These are phyloP conservation scores for Coleophora deauratella DNA, from an alignment of 2,888 invertebrate species.

Conservation along the genomic window DNA sequence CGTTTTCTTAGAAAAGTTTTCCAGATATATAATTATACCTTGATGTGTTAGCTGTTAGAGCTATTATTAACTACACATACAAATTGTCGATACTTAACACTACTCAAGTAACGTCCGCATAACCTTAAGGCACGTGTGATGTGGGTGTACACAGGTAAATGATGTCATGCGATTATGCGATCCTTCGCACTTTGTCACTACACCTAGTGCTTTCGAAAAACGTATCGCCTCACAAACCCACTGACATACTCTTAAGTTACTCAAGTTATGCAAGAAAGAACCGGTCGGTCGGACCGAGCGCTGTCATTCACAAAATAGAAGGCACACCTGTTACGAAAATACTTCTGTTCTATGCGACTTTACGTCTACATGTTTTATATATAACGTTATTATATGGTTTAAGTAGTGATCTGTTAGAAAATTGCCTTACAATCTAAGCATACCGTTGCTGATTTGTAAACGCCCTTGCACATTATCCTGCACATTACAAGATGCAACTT, in stretches of 20 bases:
- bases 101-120: background rate
- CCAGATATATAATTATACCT: too few species aligned
- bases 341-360: conserved; percentile 10
- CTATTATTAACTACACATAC: too few species aligned
- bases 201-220: background rate
- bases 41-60: too few species aligned
- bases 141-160: conserved; percentile 58
- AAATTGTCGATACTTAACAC: too few species aligned
- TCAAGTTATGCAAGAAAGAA: conserved; percentile 45
- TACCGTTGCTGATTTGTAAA: conserved; percentile 28
- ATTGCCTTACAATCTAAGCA: too few species aligned
- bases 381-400: too few species aligned
- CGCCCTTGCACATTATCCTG: conserved; percentile 38
- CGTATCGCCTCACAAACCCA: conserved; percentile 15
- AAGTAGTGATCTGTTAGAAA: too few species aligned
- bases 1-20: too few species aligned
- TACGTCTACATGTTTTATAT: too few species aligned
- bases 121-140: conserved; percentile 40
- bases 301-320: conserved; percentile 45
- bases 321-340: conserved; percentile 36
- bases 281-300: conserved; percentile 34
- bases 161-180: conserved; percentile 48
- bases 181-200: conserved; percentile 2
- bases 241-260: conserved; percentile 37
- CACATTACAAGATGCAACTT: conserved; percentile 19